Base-by-base conservation (phyloP, 2,113 vertebrate genomes). In the Himantopus leucocephalus region DNA sequence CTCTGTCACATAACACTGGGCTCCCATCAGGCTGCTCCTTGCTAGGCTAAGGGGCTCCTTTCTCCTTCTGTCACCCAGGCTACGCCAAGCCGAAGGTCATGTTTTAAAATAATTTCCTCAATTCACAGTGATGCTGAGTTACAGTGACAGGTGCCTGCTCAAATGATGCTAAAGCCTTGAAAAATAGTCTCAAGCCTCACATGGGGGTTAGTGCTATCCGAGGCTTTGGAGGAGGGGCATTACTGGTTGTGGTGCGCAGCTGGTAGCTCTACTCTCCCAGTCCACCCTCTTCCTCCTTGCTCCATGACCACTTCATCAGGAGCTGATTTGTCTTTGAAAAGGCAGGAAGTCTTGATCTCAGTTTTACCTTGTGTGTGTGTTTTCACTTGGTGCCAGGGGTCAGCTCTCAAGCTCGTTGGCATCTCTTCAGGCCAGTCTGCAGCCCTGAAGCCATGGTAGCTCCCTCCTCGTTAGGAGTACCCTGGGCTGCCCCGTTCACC, bases 71-170 rank as follows among this genome's bases (percentile, higher is more conserved):
- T 43, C 63, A 91, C 72, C 60, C 63, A 73, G 75, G 72, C 71
- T 70, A 30, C 8, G 14, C 71, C 64, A 80, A 94, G 88, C 94
- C 62, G 5, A 94, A 97, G 94, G 91, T 96, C 84, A 92, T 34
- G 32, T 78, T 90, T 85, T 91, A 94, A 90, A 96, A 96, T 71
- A 48, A 92, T 92, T 78, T 91, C 53, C 32, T 91, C 45, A 45
- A 0, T 88, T 96, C 78, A 74, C 90, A 64, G 0, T 63, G 80
- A 85, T 43, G 32, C 84, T 96, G 86, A 97, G 72, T 35, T 96
- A 23, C 86, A 88, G 81, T 96, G 97, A 95, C 96, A 94, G 86
- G 41, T 97, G 95, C 95, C 79, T 6, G 64, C 78, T 93, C 84
- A 53, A 83, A 96, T 96, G 93, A 96, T 77, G 81, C 75, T 96